Base-by-base conservation (phyloP, 2,797 vertebrate species). In the Microcaecilia unicolor region DNA sequence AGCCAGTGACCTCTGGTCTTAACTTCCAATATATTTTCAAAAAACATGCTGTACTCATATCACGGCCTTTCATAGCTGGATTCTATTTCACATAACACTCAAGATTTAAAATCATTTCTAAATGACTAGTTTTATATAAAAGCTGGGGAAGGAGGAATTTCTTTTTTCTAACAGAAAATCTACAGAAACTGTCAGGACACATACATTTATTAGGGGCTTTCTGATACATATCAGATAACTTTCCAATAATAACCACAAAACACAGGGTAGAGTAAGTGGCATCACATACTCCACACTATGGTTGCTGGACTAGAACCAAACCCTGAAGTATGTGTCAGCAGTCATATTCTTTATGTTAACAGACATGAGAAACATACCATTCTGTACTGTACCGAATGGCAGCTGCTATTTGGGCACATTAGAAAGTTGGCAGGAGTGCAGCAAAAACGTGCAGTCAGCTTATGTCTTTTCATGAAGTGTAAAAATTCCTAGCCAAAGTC, bases 161-260 rank as follows among this genome's bases (percentile, higher is more conserved):
- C n/a, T 28, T 41, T 22, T 17, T 42, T 12, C 6, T 37, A 16
- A 50, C 46, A 40, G 6, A 51, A 37, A 2, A 32, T 5, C 32
- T 1, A 1, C 8, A 35, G n/a, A 29, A 32, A 11, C 25, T 44
- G 26, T 27, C 46, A 14, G 14, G 10, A 4, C 18, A 27, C 10
- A 27, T 37, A 52, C 12, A 28, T 15, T 19, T 41, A 58, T 23
- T 43, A 54, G 38, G 9, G 51, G 3, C 32, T 57, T n/a, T 11
- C 51, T 44, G 34, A n/a, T 26, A 39, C 1, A 4, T 48, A 51
- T 21, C 10, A 41, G 34, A 44, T 41, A 33, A 15, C 28, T 55
- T 48, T 43, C 21, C 16, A 56, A 23, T 42, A 58, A 57, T 39
- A 56, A 48, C 22, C 19, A 61, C 33, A 45, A 20, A 51, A 47